Conservation (phyloP, 2,888 invertebrate species). For the Temnothorax unifasciatus region DNA sequence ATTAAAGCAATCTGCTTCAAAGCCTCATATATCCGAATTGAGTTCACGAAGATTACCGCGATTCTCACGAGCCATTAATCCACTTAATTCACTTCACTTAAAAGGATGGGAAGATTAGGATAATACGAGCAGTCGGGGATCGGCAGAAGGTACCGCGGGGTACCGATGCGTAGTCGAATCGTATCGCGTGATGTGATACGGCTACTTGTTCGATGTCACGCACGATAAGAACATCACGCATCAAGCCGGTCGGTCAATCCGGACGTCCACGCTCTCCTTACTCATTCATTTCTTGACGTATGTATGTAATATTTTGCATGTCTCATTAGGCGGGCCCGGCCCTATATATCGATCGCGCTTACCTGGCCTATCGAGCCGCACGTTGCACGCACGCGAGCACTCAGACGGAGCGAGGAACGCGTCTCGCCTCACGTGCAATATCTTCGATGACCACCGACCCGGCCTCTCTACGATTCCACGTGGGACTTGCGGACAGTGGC, state of each 20-base stretch:
- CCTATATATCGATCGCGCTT: constrained; percentile 36
- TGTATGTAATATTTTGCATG: neutral
- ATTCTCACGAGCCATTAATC: constrained; percentile 22
- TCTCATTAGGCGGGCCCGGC: neutral
- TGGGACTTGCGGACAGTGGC: neutral
- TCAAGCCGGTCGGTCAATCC: neutral
- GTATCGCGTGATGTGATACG: constrained; percentile 6
- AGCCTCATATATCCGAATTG: neutral
- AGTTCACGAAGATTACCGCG: constrained; percentile 13
- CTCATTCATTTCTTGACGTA: neutral
- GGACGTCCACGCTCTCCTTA: neutral
- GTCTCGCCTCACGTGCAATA: neutral
- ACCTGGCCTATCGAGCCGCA: constrained; percentile 21
- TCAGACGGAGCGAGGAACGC: neutral
- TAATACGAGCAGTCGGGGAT: neutral
- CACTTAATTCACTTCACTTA: constrained; percentile 30
- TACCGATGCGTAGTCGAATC: constrained; percentile 14
- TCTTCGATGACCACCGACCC: constrained; percentile 16
- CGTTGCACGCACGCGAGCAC: neutral
- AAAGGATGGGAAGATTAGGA: neutral
- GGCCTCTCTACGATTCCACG: constrained; percentile 29
- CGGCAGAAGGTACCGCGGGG: neutral
- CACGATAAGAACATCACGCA: constrained; percentile 28
- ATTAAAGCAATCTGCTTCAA: constrained; percentile 9
- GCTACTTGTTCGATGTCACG: constrained; percentile 28